Base-by-base conservation (phyloP, 2,888 invertebrate species). In the Pandemis cinnamomeana region DNA sequence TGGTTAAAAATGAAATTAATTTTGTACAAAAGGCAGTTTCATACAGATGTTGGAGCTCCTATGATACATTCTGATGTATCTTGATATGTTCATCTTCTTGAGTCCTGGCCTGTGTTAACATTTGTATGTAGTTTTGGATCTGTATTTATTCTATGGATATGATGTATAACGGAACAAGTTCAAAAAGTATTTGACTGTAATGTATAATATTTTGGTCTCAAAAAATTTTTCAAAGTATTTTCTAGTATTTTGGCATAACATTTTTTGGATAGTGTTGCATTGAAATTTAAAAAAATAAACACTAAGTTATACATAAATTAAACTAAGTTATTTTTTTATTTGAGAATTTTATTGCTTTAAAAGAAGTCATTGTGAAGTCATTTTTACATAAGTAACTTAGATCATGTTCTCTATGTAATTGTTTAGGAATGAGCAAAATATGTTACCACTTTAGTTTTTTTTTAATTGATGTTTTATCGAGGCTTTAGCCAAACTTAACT, bases 181-280 rank as follows among this genome's bases (percentile, higher is more conserved):
- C 5, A n/a, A 51, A 51, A 51, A 51, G 0, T 2, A n/a, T n/a
- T 13, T 51, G 5, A 36, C 27, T 51, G 13, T 36, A 4, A 36
- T 36, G 51, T n/a, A n/a, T 51, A n/a, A n/a, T 51, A n/a, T 53
- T 53, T 53, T 53, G 53, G 53, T 53, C 15, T 53, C 53, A 53
- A 53, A 15, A 20, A 53, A 8, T 5, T 53, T 53, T 48, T 15
- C 15, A 15, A 53, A n/a, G 51, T 51, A 51, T 51, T 51, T 51
- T 4, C n/a, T 15, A n/a, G 51, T 51, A 51, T 51, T 53, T 5
- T 5, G n/a, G 15, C 13, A 20, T 53, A 53, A 15, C 15, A 53
- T 15, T 15, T 6, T 15, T 53, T 20, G 15, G 13, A 53, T 7
- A 53, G 53, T 20, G 7, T 53, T 53, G 27, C 4, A 36, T 36